A percentile compares a stretch with the other conserved stretches of the same genome.
Conservation (phyloP, 1,140 invertebrate genomes). For the Alviniconcha marisindica region DNA sequence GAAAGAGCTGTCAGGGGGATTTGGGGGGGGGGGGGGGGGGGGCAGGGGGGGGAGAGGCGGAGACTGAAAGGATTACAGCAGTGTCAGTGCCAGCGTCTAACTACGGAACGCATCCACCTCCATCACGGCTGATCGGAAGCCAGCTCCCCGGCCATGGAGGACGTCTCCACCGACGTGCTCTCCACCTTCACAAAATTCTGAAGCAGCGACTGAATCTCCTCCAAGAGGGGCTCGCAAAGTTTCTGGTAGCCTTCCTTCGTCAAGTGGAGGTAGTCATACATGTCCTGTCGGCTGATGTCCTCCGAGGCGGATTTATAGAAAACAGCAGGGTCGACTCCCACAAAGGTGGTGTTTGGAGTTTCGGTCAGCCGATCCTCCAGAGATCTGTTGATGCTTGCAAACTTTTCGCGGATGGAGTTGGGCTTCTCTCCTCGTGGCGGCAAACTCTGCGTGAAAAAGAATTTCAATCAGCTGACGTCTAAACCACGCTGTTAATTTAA, state of each 20-base stretch:
- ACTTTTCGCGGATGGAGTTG: conserved; percentile 87
- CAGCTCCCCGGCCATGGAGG: conserved; percentile 61
- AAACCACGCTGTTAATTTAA: not conserved
- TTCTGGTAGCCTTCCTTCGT: conserved; percentile 88
- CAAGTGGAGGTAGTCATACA: conserved; percentile 92
- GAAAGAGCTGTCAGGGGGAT: too few relatives aligned
- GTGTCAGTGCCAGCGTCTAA: too few relatives aligned
- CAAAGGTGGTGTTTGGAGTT: conserved; percentile 80
- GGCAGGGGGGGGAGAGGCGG: too few relatives aligned
- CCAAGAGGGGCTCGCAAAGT: conserved; percentile 73
- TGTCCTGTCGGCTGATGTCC: conserved; percentile 90
- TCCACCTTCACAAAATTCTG: conserved; percentile 71
- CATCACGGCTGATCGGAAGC: conserved; percentile 45
- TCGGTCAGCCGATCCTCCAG: conserved; percentile 81
- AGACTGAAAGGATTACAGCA: too few relatives aligned
- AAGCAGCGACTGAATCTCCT: conserved; percentile 72
- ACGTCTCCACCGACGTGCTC: conserved; percentile 62
- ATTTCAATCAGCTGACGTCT: too few relatives aligned
- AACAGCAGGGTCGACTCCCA: conserved; percentile 82
- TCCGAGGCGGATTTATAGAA: conserved; percentile 78
- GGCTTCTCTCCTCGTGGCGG: conserved; percentile 89
- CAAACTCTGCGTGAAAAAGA: conserved; percentile 81
- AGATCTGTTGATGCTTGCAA: conserved; percentile 84
- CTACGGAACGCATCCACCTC: too few relatives aligned
- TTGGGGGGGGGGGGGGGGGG: too few relatives aligned